Percentiles rank a stretch among this genome's conserved stretches.
phyloP scores from a whole-genome alignment of 1,140 invertebrate genomes.

The Cydia fagiglandana region DNA sequence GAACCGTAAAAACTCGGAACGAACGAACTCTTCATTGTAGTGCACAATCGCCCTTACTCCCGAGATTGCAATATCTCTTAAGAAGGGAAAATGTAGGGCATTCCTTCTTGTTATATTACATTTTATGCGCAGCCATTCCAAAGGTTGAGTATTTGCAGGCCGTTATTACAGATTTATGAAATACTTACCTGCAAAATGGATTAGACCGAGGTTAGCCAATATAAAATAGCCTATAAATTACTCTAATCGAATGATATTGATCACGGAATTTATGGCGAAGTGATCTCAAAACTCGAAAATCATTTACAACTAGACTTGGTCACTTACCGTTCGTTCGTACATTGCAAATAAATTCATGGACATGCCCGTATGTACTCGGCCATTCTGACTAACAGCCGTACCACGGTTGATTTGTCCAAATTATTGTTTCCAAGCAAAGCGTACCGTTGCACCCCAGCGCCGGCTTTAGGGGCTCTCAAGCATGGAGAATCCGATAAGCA shows the following conservation, averaged over 20 bases:
- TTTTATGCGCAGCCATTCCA: neutral
- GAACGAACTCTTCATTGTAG: no score
- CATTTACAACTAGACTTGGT: neutral
- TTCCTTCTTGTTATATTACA: neutral
- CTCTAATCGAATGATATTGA: no score
- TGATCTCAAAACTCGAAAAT: no score
- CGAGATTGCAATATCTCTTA: neutral
- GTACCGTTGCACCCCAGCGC: neutral
- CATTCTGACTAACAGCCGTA: neutral
- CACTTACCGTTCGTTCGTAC: neutral
- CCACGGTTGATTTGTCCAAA: neutral
- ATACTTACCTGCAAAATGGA: no score
- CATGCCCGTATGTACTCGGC: neutral
- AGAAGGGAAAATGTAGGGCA: slow-evolving; percentile 11
- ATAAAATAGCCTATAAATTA: no score
- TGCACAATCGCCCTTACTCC: no score
- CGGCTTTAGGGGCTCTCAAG: neutral
- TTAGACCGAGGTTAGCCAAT: no score
- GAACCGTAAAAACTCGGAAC: no score
- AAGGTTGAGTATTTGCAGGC: no score
- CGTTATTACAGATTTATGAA: no score
- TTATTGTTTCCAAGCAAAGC: slow-evolving; percentile 2
- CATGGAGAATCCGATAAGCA: neutral
- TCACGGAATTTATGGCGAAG: no score
- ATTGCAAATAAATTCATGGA: neutral